Evolutionary conservation across 2,797 vertebrate genomes (phyloP).

Genomic region (Apogon hyalosoma): DNA sequence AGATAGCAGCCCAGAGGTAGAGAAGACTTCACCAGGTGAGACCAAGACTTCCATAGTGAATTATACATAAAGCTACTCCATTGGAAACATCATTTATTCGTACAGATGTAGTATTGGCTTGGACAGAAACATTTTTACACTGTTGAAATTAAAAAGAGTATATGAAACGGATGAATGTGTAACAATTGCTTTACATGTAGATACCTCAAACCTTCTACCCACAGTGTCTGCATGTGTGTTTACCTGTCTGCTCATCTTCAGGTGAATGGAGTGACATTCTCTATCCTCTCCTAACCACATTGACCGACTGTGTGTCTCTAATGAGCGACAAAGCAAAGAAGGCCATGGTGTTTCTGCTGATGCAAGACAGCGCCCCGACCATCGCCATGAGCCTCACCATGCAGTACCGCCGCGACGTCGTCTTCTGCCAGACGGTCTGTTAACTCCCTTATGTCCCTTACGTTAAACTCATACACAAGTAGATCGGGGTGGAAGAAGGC

Average conservation of each 20-base stretch:
- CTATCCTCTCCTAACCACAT: constrained; percentile 93
- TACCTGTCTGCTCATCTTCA: constrained; percentile 59
- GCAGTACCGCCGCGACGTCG: constrained; percentile 97
- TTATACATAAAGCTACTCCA: too few relatives aligned
- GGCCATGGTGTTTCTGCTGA: constrained; percentile 97
- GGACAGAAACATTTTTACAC: too few relatives aligned
- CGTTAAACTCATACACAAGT: not conserved
- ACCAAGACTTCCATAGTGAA: constrained; percentile 17
- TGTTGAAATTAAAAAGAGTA: too few relatives aligned
- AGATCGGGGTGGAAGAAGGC: not conserved
- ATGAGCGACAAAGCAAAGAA: constrained; percentile 99
- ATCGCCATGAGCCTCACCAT: constrained; percentile 93
- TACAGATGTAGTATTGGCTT: too few relatives aligned
- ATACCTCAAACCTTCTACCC: not conserved
- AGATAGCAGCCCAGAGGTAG: constrained; percentile 90
- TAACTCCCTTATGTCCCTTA: not conserved
- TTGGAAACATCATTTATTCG: too few relatives aligned
- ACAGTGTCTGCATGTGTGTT: not conserved
- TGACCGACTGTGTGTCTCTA: constrained; percentile 94
- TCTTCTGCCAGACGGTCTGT: constrained; percentile 97
- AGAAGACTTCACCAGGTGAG: constrained; percentile 92
- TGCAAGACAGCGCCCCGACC: constrained; percentile 97
- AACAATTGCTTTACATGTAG: not conserved
- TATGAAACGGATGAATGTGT: too few relatives aligned
- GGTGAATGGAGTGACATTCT: constrained; percentile 97